A percentile compares a stretch with the other conserved stretches of the same genome.
Evolutionary conservation across 1,140 invertebrate genomes (phyloP).

Genomic region (Adoxophyes honmai): DNA sequence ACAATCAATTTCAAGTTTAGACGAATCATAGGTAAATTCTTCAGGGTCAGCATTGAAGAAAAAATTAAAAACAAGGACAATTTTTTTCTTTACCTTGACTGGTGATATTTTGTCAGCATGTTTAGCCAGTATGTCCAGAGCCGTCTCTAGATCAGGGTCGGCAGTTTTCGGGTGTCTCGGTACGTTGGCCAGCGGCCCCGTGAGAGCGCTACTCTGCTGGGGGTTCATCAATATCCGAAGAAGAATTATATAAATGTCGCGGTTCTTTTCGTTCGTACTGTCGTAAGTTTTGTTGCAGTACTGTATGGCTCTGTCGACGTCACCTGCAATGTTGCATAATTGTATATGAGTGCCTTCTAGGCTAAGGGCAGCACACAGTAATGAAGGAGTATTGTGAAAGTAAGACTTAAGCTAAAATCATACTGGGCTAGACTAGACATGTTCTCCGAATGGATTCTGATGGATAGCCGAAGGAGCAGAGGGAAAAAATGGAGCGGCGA

Average conservation of each 20-base stretch:
- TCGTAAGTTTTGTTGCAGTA: slow-evolving; percentile 89
- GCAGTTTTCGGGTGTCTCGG: slow-evolving; percentile 70
- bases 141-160: slow-evolving; percentile 86
- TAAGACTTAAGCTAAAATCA: too few relatives aligned
- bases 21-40: too few relatives aligned
- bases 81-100: slow-evolving; percentile 81
- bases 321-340: slow-evolving; percentile 70
- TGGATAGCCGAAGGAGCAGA: too few relatives aligned
- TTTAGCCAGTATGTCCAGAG: slow-evolving; percentile 87
- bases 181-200: slow-evolving; percentile 54
- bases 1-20: too few relatives aligned
- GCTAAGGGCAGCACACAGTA: too few relatives aligned
- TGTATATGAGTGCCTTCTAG: too few relatives aligned
- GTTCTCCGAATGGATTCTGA: too few relatives aligned
- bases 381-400: too few relatives aligned
- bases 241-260: slow-evolving; percentile 82
- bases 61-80: too few relatives aligned
- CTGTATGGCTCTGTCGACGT: slow-evolving; percentile 87
- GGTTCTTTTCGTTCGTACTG: slow-evolving; percentile 65
- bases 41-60: too few relatives aligned
- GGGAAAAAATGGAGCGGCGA: too few relatives aligned
- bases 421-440: too few relatives aligned
- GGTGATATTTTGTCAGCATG: slow-evolving; percentile 91
- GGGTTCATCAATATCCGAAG: slow-evolving; percentile 83
- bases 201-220: slow-evolving; percentile 66